Base-by-base conservation (phyloP, 2,888 invertebrate genomes). In the Tetragnatha montana region DNA sequence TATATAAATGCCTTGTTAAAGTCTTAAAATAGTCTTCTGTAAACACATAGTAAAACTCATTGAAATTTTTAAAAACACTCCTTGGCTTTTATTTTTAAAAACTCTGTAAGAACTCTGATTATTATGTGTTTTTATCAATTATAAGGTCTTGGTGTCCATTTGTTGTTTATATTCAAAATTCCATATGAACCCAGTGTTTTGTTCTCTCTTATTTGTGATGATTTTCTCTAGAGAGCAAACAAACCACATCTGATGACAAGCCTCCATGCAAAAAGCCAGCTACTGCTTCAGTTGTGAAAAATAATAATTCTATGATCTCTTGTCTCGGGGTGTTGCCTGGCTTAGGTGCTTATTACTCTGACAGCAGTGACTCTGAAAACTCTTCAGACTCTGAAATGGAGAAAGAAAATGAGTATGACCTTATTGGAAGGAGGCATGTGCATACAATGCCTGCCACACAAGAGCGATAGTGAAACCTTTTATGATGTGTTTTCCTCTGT, bases 311-410 rank as follows among this genome's bases (percentile, higher is more conserved):
- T 17, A 87, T 60, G 60, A 60, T 92, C 14, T 86, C 92, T 73
- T 92, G 93, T 75, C 92, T 97, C 88, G 98, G 96, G 0, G 95
- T 97, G 81, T 94, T 98, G 87, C 97, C 98, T 0, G 98, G 98
- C 0, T 95, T 98, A 83, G 97, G 97, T 0, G 95, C 95, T 91
- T 98, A 97, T 92, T 95, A 97, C 92, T 95, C 95, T 0, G 95
- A 96, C 90, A 96, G 96, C 0, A 96, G 95, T 92, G 95, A 95
- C 91, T 95, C 95, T 92, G 95, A 95, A 87, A 94, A 95, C 82
- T 96, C 96, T 93, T 96, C 96, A 0, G 96, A 96, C 91, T 95
- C 92, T 78, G 92, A 92, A 78, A 82, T 95, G 49, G 96, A 96
- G 90, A 95, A 95, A 89, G 96, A 96, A 89, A 76, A 92, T 91